Base-by-base conservation (phyloP, 2,797 vertebrate genomes). In the Tolypeutes matacus region DNA sequence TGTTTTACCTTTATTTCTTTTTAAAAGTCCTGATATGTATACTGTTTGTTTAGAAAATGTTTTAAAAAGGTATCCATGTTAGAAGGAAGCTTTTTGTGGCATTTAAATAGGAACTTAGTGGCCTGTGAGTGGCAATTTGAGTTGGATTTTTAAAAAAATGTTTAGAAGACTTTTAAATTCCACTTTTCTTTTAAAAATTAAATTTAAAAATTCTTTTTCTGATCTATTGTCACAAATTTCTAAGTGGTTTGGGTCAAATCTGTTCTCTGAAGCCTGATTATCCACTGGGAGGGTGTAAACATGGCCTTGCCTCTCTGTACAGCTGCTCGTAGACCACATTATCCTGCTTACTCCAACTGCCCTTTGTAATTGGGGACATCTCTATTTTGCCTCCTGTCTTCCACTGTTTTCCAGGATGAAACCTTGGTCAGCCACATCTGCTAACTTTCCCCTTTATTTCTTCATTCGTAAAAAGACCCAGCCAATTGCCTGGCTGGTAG, bases 171-270 rank as follows among this genome's bases (percentile, higher is more conserved):
- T 60, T 78, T 86, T 31, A 64, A 64, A 64, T 64, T 64, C 29
- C 31, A 31, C 31, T 91, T 89, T n/a, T 31, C 53, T 95, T 89
- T 94, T 80, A 89, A 95, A 96, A 89, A 75, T 67, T 84, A 95
- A 89, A 75, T 83, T 83, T 60, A 31, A 84, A 85, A 69, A 15
- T 64, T 95, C 70, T 81, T 7, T 89, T 91, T 91, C 84, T 65
- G 39, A 60, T 93, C 23, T 86, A 0, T 78, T 89, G 13, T 72
- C 76, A 51, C 34, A 62, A 82, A 70, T 91, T 93, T 86, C 23
- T 89, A 31, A 88, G 85, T 69, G 39, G n/a, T 91, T 69, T 85
- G 80, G 67, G n/a, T 91, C 58, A 62, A 4, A 18, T 46, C 21
- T 65, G 25, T 89, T 82, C 53, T 53, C 17, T 36, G 23, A 62